These are phyloP conservation scores for Halesus radiatus DNA, from an alignment of 1,140 invertebrate species.

Conservation along the genomic window DNA sequence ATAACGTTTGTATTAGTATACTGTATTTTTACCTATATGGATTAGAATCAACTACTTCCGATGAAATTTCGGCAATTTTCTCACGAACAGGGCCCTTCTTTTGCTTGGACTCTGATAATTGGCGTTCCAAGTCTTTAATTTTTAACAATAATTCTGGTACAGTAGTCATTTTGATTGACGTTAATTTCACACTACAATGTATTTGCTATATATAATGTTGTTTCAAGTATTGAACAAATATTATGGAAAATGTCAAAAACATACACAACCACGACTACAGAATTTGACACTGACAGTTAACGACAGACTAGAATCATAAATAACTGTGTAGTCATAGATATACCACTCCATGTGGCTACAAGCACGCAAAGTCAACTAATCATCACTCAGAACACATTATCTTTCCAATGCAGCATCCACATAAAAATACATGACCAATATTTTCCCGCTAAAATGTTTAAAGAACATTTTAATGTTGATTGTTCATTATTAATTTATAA, in stretches of 20 bases:
- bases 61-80: conserved; percentile 84
- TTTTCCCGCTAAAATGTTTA: too few relatives aligned
- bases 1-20: not conserved
- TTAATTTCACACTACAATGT: not conserved
- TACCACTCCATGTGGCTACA: too few relatives aligned
- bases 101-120: conserved; percentile 67
- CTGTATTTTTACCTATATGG: conserved; percentile 89
- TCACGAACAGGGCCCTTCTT: conserved; percentile 68
- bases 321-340: too few relatives aligned
- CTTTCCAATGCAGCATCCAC: too few relatives aligned
- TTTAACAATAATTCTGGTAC: conserved; percentile 66
- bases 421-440: too few relatives aligned
- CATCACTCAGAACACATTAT: too few relatives aligned
- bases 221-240: not conserved
- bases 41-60: conserved; percentile 98
- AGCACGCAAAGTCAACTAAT: not conserved
- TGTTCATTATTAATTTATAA: too few relatives aligned
- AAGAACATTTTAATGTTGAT: too few relatives aligned
- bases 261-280: conserved; percentile 40
- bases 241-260: conserved; percentile 4
- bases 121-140: conserved; percentile 72
- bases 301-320: not conserved
- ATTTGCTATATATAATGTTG: not conserved
- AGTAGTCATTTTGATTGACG: conserved; percentile 61
- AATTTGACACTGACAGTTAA: conserved; percentile 33